Base-by-base conservation (phyloP, 2,113 vertebrate species). In the Ranitomeya imitator region DNA sequence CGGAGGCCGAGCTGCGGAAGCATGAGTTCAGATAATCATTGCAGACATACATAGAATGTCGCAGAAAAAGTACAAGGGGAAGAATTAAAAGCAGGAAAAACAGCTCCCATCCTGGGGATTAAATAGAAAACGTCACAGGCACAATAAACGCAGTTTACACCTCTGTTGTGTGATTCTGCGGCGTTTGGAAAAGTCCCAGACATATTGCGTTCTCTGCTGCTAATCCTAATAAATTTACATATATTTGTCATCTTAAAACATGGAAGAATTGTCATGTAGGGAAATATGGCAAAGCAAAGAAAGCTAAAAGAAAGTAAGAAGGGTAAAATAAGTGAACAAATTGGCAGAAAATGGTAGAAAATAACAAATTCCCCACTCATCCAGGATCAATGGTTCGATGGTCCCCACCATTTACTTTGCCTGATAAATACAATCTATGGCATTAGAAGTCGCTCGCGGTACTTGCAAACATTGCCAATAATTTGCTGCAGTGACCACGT, bases 121-220 rank as follows among this genome's bases (percentile, higher is more conserved):
- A 23, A 79, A 79, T 57, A 79, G 77, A 57, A 79, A 16, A 23
- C 23, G 77, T 57, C 52, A 79, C 19, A 79, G 51, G 52, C 51
- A 79, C 77, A 79, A 79, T 79, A 51, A 79, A 55, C 15, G 16
- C 52, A 79, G 51, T 57, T 79, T 76, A 76, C 45, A 76, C 73
- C 73, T 52, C 19, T 76, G 73, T 51, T 76, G 73, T 52, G 73
- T 10, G 73, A 76, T 76, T 76, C 16, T 19, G 1, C 26, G 10
- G 69, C 15, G 13, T 37, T 0, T 2, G 15, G 11, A 67, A 23
- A 3, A 23, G 14, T 37, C 23, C 1, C 71, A 51, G 8, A 18
- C 37, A 3, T 52, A 52, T 18, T 18, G 45, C 52, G 73, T 10
- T 1, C 18, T 21, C 18, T 76, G 2, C 1, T 45, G 71, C 26